Evolutionary conservation across 2,113 vertebrate species (phyloP).

Genomic region (Choloepus hoffmanni): DNA sequence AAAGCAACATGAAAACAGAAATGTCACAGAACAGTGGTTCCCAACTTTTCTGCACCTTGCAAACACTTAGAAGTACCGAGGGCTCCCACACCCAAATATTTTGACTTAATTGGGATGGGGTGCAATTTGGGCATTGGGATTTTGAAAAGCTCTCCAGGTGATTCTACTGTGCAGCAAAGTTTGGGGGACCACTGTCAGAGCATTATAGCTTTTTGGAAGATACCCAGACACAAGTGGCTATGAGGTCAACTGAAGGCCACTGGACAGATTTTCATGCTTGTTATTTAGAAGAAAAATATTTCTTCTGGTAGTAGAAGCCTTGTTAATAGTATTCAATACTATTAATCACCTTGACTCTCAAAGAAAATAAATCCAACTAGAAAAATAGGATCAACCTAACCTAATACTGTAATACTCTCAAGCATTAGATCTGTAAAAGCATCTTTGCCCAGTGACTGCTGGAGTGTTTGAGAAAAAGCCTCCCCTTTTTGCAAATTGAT

Average conservation of each 20-base stretch:
- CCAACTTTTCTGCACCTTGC: neutral
- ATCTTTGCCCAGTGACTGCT: constrained; percentile 63
- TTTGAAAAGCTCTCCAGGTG: constrained; percentile 41
- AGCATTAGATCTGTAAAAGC: constrained; percentile 61
- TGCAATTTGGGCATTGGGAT: neutral
- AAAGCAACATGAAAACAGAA: neutral
- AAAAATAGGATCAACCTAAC: constrained; percentile 72
- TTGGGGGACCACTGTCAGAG: neutral
- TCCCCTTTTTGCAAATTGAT: constrained; percentile 68
- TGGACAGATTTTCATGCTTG: constrained; percentile 13
- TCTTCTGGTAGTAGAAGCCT: constrained; percentile 40
- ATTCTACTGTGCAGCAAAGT: neutral
- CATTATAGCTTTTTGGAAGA: constrained; percentile 56
- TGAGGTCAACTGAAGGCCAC: constrained; percentile 66
- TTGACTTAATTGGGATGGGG: constrained; percentile 38
- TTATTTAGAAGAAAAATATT: constrained; percentile 60
- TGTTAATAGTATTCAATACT: constrained; percentile 25
- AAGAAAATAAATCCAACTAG: constrained; percentile 67
- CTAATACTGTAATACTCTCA: constrained; percentile 77
- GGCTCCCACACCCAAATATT: neutral
- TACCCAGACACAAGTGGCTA: neutral
- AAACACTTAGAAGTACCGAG: neutral
- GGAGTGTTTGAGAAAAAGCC: constrained; percentile 69
- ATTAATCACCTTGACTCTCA: constrained; percentile 67
- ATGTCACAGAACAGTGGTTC: neutral